These are phyloP conservation scores for Peromyscus maniculatus DNA, from an alignment of 2,113 vertebrate species.

Conservation along the genomic window DNA sequence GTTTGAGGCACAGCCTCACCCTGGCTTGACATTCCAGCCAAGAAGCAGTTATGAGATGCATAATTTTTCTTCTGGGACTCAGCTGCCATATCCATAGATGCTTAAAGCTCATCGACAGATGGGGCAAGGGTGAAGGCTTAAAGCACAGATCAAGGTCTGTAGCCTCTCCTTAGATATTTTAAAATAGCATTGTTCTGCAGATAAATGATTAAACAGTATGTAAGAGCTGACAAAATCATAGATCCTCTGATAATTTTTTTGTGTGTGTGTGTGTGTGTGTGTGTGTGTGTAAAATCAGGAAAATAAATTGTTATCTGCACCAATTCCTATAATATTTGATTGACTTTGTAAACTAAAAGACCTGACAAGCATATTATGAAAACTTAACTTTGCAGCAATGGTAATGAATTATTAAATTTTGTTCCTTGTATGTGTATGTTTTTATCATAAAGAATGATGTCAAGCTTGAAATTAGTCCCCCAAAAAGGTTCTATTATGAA, in stretches of 20 bases:
- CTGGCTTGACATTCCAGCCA: conserved; percentile 91
- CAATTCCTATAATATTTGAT: conserved; percentile 71
- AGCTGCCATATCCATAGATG: conserved; percentile 88
- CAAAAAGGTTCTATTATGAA: conserved; percentile 80
- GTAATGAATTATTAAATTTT: conserved; percentile 83
- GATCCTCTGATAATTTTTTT: background rate
- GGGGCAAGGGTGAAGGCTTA: conserved; percentile 88
- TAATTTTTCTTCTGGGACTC: conserved; percentile 91
- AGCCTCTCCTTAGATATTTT: conserved; percentile 81
- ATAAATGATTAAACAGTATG: conserved; percentile 57
- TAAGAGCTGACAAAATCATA: conserved; percentile 56
- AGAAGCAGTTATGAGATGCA: conserved; percentile 91
- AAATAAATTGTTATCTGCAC: conserved; percentile 36
- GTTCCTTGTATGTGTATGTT: conserved; percentile 67
- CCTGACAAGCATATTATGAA: conserved; percentile 78
- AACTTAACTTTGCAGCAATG: conserved; percentile 73
- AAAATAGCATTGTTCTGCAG: conserved; percentile 79
- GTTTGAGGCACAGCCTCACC: conserved; percentile 89
- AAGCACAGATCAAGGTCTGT: conserved; percentile 84
- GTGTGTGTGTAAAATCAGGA: conserved; percentile 61
- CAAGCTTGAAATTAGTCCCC: conserved; percentile 79
- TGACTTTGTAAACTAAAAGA: conserved; percentile 78
- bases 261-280: background rate
- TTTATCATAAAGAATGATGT: conserved; percentile 79
- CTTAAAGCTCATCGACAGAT: conserved; percentile 86